Percentiles rank a stretch among this genome's conserved stretches.
These are phyloP conservation scores for Ceratitis capitata DNA, from an alignment of 1,140 invertebrate genomes.

Conservation along the genomic window DNA sequence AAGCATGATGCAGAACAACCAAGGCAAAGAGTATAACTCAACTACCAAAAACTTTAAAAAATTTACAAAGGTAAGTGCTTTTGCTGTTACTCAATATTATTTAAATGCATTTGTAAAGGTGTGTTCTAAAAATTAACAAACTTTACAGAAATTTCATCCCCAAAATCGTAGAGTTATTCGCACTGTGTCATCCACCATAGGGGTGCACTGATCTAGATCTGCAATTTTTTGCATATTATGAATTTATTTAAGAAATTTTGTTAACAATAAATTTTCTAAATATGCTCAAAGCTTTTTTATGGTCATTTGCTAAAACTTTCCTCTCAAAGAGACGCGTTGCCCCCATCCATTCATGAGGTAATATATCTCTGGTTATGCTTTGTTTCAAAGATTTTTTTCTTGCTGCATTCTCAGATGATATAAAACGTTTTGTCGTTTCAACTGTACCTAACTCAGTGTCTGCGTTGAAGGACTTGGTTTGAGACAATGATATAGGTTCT, in stretches of 20 bases:
- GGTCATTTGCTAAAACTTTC: conserved; percentile 50
- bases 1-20: not conserved
- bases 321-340: conserved; percentile 54
- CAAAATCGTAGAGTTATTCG: conserved; percentile 17
- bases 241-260: conserved; percentile 48
- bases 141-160: conserved; percentile 39
- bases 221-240: not conserved
- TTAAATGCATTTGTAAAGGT: not conserved
- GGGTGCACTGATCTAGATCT: not conserved
- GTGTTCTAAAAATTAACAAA: not conserved
- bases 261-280: conserved; percentile 61
- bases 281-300: conserved; percentile 54
- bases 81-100: not conserved
- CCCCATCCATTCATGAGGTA: conserved; percentile 55
- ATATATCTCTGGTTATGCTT: conserved; percentile 50
- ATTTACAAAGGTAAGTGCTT: conserved; percentile 52
- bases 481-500: not conserved
- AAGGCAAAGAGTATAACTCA: not conserved
- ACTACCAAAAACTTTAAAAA: conserved; percentile 54
- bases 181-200: not conserved
- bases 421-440: conserved; percentile 52
- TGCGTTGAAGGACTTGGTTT: conserved; percentile 10
- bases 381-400: conserved; percentile 45
- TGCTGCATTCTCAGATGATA: conserved; percentile 49
- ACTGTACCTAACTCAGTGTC: conserved; percentile 44